Conservation (phyloP, 2,888 invertebrate species). For the Mylabris sibirica region DNA sequence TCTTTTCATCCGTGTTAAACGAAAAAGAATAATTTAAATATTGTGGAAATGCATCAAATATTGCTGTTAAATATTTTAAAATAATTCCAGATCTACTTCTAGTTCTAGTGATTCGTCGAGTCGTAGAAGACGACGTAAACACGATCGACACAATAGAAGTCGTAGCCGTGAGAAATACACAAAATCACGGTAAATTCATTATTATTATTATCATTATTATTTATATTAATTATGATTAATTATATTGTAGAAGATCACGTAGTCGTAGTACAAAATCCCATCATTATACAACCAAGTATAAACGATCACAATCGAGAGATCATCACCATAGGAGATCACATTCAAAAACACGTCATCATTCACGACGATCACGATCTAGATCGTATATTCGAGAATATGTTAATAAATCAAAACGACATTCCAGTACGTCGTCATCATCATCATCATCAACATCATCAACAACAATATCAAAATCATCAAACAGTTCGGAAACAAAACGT, state of each 20-base stretch:
- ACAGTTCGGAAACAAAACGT: conserved; percentile 19
- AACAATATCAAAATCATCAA: conserved; percentile 21
- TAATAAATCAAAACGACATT: conserved; percentile 48
- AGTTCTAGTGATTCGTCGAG: conserved; percentile 51
- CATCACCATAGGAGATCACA: conserved; percentile 42
- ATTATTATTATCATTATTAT: conserved; percentile 24
- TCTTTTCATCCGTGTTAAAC: too few relatives aligned
- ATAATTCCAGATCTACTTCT: conserved; percentile 53
- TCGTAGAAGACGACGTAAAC: conserved; percentile 39
- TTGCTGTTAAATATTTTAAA: background rate
- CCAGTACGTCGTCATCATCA: conserved; percentile 35
- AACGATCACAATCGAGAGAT: conserved; percentile 36
- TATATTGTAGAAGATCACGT: conserved; percentile 46
- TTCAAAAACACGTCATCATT: conserved; percentile 41
- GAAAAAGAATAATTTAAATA: background rate
- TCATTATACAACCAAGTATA: conserved; percentile 38
- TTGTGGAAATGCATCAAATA: background rate
- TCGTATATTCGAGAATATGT: conserved; percentile 57
- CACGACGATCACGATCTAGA: conserved; percentile 54
- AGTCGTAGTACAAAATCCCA: conserved; percentile 45
- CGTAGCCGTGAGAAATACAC: conserved; percentile 52
- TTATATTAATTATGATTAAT: conserved; percentile 8
- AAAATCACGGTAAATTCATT: conserved; percentile 46
- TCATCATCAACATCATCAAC: background rate
- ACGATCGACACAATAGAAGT: conserved; percentile 49